Evolutionary conservation across 2,888 invertebrate species (phyloP).

Genomic region (Halictus ligatus): DNA sequence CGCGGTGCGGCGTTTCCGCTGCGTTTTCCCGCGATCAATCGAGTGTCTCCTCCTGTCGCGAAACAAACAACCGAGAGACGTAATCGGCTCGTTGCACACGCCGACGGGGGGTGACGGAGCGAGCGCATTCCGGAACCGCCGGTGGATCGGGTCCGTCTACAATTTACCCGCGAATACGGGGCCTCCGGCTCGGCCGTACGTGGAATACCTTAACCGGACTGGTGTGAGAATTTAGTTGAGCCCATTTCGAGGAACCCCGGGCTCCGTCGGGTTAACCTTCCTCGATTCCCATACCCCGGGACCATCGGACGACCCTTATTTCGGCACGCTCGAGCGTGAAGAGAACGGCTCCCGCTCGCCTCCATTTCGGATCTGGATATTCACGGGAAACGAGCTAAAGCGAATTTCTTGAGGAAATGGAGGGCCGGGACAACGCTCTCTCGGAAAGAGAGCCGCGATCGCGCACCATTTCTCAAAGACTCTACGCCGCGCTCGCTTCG

Average conservation of each 20-base stretch:
- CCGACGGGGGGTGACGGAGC: conserved; percentile 37
- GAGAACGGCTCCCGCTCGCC: conserved; percentile 50
- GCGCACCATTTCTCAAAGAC: conserved; percentile 28
- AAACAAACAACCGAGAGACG: conserved; percentile 22
- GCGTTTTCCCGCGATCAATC: conserved; percentile 56
- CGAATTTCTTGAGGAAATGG: conserved; percentile 46
- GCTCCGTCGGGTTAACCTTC: conserved; percentile 43
- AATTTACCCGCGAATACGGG: not conserved
- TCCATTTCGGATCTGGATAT: conserved; percentile 49
- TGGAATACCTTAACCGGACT: conserved; percentile 43
- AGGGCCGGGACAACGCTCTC: not conserved
- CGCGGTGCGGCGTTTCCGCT: not conserved
- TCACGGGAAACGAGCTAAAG: conserved; percentile 60
- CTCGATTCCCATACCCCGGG: conserved; percentile 17
- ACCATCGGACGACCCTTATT: conserved; percentile 72
- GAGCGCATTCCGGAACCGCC: conserved; percentile 37
- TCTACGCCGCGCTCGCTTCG: not conserved
- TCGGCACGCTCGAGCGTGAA: conserved; percentile 75
- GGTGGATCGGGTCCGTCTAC: conserved; percentile 32
- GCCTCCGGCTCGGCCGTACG: conserved; percentile 6
- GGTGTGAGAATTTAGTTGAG: conserved; percentile 73
- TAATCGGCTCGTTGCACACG: conserved; percentile 44
- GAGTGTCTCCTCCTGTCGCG: conserved; percentile 27
- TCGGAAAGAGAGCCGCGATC: conserved; percentile 1
- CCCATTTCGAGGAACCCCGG: conserved; percentile 64